These are phyloP conservation scores for Mastomys coucha DNA, from an alignment of 2,113 vertebrate species.

Conservation along the genomic window DNA sequence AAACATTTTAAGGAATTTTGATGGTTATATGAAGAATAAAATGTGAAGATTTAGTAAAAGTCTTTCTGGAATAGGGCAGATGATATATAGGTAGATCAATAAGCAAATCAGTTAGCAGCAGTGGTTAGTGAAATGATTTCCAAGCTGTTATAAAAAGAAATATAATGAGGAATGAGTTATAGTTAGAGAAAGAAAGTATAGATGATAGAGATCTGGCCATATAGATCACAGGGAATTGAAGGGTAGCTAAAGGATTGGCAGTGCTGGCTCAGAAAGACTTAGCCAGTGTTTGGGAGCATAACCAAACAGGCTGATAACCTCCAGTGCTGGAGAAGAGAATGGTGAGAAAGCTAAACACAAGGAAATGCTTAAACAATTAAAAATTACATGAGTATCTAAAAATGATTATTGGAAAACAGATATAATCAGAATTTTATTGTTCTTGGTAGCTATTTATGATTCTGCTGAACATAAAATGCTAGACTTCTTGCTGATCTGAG, in stretches of 20 bases:
- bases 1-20: constrained; percentile 17
- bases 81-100: constrained; percentile 7
- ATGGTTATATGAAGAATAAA: constrained; percentile 59
- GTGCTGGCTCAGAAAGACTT: constrained; percentile 28
- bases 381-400: constrained; percentile 20
- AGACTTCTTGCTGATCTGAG: not conserved
- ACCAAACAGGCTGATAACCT: not conserved
- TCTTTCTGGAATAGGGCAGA: constrained; percentile 17
- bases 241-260: constrained; percentile 3
- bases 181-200: constrained; percentile 38
- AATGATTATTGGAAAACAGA: not conserved
- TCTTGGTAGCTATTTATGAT: not conserved
- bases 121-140: not conserved
- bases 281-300: constrained; percentile 42
- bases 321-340: constrained; percentile 33
- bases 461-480: not conserved
- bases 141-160: constrained; percentile 41
- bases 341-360: constrained; percentile 31
- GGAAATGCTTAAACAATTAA: not conserved
- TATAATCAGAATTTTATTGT: constrained; percentile 8
- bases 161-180: not conserved
- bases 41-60: not conserved
- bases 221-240: not conserved
- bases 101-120: constrained; percentile 26
- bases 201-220: constrained; percentile 8